phyloP scores from a whole-genome alignment of 1,140 invertebrate genomes.

The Cherax destructor region DNA sequence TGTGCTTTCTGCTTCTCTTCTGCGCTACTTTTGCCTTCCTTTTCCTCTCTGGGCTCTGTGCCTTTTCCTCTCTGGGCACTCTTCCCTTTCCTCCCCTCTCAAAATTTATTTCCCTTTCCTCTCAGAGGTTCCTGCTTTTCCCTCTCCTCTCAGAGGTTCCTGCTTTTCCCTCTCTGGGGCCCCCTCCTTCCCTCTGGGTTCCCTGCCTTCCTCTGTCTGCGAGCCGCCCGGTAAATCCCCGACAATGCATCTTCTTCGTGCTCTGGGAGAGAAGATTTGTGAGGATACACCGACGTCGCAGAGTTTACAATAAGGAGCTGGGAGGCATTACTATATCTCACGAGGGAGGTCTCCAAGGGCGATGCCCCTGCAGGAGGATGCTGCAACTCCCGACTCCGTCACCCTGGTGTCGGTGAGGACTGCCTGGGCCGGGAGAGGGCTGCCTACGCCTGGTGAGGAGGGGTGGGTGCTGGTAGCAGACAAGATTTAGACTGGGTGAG shows the following conservation, averaged over 20 bases:
- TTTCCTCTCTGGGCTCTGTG: too few species aligned
- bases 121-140: too few species aligned
- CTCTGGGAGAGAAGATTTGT: slow-evolving; percentile 26
- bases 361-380: not conserved
- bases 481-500: slow-evolving; percentile 19
- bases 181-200: not conserved
- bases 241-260: slow-evolving; percentile 25
- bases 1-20: too few species aligned
- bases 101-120: too few species aligned
- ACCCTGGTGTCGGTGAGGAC: too few species aligned
- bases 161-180: not conserved
- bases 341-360: not conserved
- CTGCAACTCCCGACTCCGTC: not conserved
- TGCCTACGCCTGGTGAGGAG: not conserved
- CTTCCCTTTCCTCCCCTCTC: too few species aligned
- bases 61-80: too few species aligned
- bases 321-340: not conserved
- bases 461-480: not conserved
- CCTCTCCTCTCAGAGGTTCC: too few species aligned
- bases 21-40: too few species aligned
- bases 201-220: not conserved
- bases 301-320: slow-evolving; percentile 20
- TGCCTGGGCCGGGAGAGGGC: not conserved
- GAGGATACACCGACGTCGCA: slow-evolving; percentile 19
- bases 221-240: not conserved